These are phyloP conservation scores for Cossypha dichroa DNA, from an alignment of 2,797 vertebrate species.

Conservation along the genomic window DNA sequence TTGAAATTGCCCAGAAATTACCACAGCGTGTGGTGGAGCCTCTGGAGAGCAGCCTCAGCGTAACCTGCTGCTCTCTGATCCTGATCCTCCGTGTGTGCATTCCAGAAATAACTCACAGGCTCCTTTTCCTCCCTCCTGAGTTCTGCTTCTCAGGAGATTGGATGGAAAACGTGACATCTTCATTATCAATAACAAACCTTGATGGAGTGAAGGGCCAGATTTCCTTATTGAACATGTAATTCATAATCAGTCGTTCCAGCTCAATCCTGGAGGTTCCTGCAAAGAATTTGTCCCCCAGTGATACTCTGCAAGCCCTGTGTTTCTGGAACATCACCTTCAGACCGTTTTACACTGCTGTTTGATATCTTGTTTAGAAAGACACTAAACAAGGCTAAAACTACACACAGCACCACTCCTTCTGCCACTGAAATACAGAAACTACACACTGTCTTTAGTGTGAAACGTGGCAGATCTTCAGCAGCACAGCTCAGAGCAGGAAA, in stretches of 20 bases:
- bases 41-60: neutral
- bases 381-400: neutral
- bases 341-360: neutral
- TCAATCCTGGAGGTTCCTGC: neutral
- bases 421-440: neutral
- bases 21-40: neutral
- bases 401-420: neutral
- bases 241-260: neutral
- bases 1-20: neutral
- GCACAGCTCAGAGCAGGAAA: neutral
- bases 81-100: neutral
- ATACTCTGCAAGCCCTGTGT: neutral
- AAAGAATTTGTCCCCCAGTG: neutral
- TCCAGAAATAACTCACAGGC: neutral
- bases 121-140: neutral
- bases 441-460: neutral
- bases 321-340: neutral
- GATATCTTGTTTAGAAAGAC: neutral
- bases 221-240: neutral
- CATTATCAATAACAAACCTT: neutral
- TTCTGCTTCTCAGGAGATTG: neutral
- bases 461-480: neutral
- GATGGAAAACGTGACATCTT: neutral
- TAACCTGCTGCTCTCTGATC: neutral
- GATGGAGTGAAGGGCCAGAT: neutral